These are phyloP conservation scores for Nautilus pompilius DNA, from an alignment of 1,140 invertebrate genomes.

Conservation along the genomic window DNA sequence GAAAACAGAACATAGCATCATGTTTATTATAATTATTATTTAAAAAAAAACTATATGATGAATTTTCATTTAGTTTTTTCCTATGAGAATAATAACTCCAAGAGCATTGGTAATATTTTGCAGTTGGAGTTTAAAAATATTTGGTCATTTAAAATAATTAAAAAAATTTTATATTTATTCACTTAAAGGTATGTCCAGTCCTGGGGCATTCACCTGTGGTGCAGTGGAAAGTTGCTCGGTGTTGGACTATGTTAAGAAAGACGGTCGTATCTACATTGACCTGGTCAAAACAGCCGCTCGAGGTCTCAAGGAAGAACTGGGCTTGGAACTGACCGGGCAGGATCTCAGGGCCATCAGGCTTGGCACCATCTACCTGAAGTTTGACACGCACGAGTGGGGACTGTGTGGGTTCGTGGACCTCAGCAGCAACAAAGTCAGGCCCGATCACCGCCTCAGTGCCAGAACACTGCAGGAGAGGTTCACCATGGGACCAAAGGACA, in stretches of 20 bases:
- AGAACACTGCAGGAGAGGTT: slow-evolving; percentile 16
- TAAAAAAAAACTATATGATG: too few species aligned
- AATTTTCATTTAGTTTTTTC: too few species aligned
- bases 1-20: too few species aligned
- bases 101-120: too few species aligned
- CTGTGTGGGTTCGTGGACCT: slow-evolving; percentile 24
- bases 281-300: slow-evolving; percentile 20
- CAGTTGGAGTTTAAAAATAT: too few species aligned
- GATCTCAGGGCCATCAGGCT: slow-evolving; percentile 20
- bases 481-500: slow-evolving; percentile 23
- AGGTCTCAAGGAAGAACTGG: slow-evolving; percentile 21
- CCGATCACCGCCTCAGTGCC: slow-evolving; percentile 12
- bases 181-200: slow-evolving; percentile 18
- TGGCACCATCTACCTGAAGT: slow-evolving; percentile 22
- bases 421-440: slow-evolving; percentile 11
- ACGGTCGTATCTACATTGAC: slow-evolving; percentile 9
- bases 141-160: too few species aligned
- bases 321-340: slow-evolving; percentile 13
- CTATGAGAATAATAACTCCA: too few species aligned
- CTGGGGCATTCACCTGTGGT: slow-evolving; percentile 19
- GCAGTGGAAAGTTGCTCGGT: slow-evolving; percentile 22
- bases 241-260: slow-evolving; percentile 8
- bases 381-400: slow-evolving; percentile 26
- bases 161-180: not conserved
- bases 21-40: too few species aligned